Evolutionary conservation across 1,140 invertebrate species (phyloP), one percentile per base, ranked within the genome.

Genomic region (Drosophila ogumai): DNA sequence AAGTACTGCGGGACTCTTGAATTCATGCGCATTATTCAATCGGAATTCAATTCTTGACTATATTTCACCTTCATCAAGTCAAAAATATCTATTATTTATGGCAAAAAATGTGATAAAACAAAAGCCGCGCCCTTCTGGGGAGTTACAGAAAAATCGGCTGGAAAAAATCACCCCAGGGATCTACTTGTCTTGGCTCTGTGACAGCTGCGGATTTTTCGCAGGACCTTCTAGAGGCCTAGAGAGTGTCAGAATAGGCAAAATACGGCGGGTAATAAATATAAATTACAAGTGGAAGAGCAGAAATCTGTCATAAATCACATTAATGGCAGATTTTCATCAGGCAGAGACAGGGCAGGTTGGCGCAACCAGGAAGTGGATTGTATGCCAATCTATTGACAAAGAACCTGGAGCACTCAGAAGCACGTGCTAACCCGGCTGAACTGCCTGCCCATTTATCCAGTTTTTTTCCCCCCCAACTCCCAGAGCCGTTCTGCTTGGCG

Each of bases 301-400:
- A 68, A 81, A 68, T 80, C 71, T 61, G 64, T 61, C 73, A 82
- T 80, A 88, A 88, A 88, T 78, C 52, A 68, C 66, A 75, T 68
- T 72, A 86, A 81, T 81, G 68, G 57, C 57, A 64, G 77, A 72
- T 79, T 79, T 79, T 79, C 77, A 82, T 77, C 68, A 66, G 49
- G 43, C 31, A 38, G 71, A 47, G 50, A 40, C 36, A 38, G 73
- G 43, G 47, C 36, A 38, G 73, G 58, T 59, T 49, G 22, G 40
- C 41, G 36, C 54, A 44, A 56, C 17, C 54, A 47, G 49, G 65
- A 76, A 55, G 63, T 60, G 72, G 60, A 55, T 68, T 77, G 49
- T 67, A 50, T 61, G 65, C 54, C 63, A 74, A 73, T 72, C 58
- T 79, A 61, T 68, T 58, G 54, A 58, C 65, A 81, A 44, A 46